Percentiles rank a stretch among this genome's conserved stretches.
Evolutionary conservation across 2,113 vertebrate species (phyloP).

Genomic region (Vanacampus margaritifer): DNA sequence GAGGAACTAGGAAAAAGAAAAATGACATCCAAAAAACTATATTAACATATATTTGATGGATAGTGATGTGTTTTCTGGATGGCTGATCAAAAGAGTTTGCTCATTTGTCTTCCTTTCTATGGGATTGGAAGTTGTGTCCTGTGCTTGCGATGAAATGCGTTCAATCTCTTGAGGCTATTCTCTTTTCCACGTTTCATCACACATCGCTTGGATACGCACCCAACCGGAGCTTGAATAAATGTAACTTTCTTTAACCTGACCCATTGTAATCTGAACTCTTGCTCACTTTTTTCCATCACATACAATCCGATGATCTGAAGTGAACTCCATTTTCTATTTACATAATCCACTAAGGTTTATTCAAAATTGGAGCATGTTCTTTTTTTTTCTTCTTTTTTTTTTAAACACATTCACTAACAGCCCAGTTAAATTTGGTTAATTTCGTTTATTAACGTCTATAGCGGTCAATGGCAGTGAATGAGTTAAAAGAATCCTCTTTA

Average conservation of each 20-base stretch:
- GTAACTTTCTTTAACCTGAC: neutral
- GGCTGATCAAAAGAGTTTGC: neutral
- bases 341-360: neutral
- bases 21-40: too few species aligned
- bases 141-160: neutral
- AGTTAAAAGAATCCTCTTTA: too few species aligned
- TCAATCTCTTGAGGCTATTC: neutral
- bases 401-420: too few species aligned
- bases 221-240: neutral
- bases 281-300: neutral
- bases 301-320: neutral
- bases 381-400: neutral
- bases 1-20: too few species aligned
- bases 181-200: neutral
- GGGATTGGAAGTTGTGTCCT: neutral
- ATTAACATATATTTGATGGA: neutral
- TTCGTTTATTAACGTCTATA: too few species aligned
- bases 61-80: neutral
- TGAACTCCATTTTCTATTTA: neutral
- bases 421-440: too few species aligned
- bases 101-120: neutral
- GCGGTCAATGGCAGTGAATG: too few species aligned
- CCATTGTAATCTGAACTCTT: neutral
- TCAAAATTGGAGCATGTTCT: neutral
- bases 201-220: conserved; percentile 1